These are phyloP conservation scores for Fulmarus glacialis DNA, from an alignment of 2,113 vertebrate genomes.

Conservation along the genomic window DNA sequence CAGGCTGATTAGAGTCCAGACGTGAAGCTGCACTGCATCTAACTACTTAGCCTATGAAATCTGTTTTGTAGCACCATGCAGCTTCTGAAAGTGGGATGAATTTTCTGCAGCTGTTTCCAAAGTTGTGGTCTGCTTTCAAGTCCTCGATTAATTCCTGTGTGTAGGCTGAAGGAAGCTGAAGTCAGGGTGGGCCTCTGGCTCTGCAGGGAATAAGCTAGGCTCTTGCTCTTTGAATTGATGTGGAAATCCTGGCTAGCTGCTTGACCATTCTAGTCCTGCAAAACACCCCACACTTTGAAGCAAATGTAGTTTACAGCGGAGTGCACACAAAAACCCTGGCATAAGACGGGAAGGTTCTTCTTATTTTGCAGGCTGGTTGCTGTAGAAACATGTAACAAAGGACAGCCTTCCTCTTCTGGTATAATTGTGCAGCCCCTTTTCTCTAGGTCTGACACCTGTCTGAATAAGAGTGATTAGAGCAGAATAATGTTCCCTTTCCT, in stretches of 20 bases:
- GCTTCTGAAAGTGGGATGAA: slow-evolving; percentile 52
- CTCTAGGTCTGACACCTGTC: slow-evolving; percentile 79
- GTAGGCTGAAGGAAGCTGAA: slow-evolving; percentile 66
- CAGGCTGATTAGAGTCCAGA: neutral
- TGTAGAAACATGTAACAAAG: slow-evolving; percentile 87
- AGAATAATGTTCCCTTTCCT: slow-evolving; percentile 73
- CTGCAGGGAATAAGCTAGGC: slow-evolving; percentile 61
- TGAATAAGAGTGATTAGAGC: slow-evolving; percentile 78
- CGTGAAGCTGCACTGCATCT: neutral
- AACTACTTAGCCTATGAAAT: slow-evolving; percentile 49
- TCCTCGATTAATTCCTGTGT: slow-evolving; percentile 69
- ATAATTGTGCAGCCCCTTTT: slow-evolving; percentile 85
- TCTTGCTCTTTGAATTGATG: slow-evolving; percentile 69
- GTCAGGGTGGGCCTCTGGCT: slow-evolving; percentile 71
- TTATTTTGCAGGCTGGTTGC: slow-evolving; percentile 82
- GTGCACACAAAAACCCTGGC: slow-evolving; percentile 81
- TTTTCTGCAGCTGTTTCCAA: slow-evolving; percentile 72
- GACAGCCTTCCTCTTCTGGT: slow-evolving; percentile 83
- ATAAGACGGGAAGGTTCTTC: slow-evolving; percentile 82
- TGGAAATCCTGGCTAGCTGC: slow-evolving; percentile 70
- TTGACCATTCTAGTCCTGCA: slow-evolving; percentile 70
- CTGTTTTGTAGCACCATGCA: neutral
- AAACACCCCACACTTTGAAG: slow-evolving; percentile 76
- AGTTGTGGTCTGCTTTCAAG: slow-evolving; percentile 73
- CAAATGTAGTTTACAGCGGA: slow-evolving; percentile 79